Base-by-base conservation (phyloP, 1,140 invertebrate species). In the Plectrocnemia conspersa region DNA sequence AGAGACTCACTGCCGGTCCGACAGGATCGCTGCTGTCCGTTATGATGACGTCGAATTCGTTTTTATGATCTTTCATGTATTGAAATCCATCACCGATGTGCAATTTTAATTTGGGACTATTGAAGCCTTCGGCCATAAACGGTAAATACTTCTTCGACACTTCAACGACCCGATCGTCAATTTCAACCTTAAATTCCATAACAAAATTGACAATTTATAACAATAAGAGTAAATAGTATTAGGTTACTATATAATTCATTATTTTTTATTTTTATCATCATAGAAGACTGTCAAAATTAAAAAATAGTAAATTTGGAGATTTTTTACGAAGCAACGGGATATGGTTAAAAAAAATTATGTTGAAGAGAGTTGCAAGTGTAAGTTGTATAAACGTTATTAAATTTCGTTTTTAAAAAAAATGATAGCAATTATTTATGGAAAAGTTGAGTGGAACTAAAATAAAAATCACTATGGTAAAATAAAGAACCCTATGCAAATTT, bases 1-100 rank as follows among this genome's bases (percentile, higher is more conserved):
- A 89, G 0, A 90, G 64, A 52, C 74, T 81, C 18, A 81, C 79
- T 0, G 86, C 86, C 1, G 88, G 86, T 9, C 88, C 96, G 29
- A 97, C 79, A 11, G 95, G 96, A 77, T 98, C 96, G 23, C 93
- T 96, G 36, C 93, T 97, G 68, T 99, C 97, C 0, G 97, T 99
- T 25, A 99, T 97, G 47, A 99, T 96, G 19, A 99, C 88, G 76
- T 98, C 96, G 73, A 94, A 99, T 73, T 91, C 83, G 23, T 83
- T 78, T 40, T 78, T 75, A 63, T 95, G 91, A 27, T 88, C 80
- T 59, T 88, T 86, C 80, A 99, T 87, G 68, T 93, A 99, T 62
- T 96, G 86, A 66, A 96, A 94, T 0, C 97, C 97, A 71, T 99
- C 96, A 1, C 88, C 89, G 35, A 98, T 84, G 63, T 89, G 81